Evolutionary conservation across 2,113 vertebrate genomes (phyloP).

Genomic region (Istiophorus platypterus): DNA sequence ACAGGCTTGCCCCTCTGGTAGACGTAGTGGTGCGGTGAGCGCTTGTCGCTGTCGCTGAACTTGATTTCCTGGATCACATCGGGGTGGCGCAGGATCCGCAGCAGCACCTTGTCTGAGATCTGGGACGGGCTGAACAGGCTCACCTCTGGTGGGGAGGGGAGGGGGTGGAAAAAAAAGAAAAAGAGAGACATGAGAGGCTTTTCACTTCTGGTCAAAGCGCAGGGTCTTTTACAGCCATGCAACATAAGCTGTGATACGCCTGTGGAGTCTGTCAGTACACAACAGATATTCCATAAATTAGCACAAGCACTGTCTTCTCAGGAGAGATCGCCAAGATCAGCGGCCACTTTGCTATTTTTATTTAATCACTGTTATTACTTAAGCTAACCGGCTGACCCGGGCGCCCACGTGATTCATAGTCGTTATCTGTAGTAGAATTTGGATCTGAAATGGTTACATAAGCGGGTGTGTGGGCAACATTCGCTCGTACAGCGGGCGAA

Average conservation of each 20-base stretch:
- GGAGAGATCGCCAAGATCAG: too few species aligned
- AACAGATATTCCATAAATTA: too few species aligned
- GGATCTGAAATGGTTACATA: background rate
- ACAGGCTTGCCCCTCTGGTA: conserved; percentile 91
- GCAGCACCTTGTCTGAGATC: conserved; percentile 94
- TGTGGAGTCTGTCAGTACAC: too few species aligned
- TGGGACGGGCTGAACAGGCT: conserved; percentile 87
- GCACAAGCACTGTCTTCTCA: too few species aligned
- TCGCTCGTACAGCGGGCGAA: background rate
- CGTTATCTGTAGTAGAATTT: background rate
- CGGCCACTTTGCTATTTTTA: too few species aligned
- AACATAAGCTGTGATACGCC: background rate
- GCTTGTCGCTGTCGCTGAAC: conserved; percentile 90
- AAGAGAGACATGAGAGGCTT: background rate
- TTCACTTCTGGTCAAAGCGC: background rate
- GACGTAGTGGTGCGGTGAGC: conserved; percentile 85
- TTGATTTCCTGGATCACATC: conserved; percentile 96
- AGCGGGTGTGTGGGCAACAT: background rate
- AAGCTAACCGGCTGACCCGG: background rate
- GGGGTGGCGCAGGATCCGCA: conserved; percentile 92
- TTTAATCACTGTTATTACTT: background rate
- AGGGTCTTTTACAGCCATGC: too few species aligned
- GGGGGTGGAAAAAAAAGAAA: too few species aligned
- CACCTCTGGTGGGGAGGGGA: conserved; percentile 89
- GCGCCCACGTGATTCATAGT: background rate